These are phyloP conservation scores for Solea senegalensis DNA, from an alignment of 2,113 vertebrate genomes.

Conservation along the genomic window DNA sequence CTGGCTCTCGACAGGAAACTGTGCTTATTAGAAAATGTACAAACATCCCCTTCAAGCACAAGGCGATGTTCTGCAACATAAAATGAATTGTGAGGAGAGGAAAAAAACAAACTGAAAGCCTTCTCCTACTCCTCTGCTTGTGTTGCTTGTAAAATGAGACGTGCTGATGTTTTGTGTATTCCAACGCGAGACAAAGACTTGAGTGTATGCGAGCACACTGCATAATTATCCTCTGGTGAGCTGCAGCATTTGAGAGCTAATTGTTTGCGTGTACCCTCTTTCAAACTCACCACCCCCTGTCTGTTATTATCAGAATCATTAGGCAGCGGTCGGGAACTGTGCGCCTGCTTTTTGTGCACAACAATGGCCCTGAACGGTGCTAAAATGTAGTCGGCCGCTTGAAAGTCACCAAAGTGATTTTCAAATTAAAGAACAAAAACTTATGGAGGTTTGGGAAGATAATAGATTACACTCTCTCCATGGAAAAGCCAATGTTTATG, in stretches of 20 bases:
- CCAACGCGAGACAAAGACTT: not conserved
- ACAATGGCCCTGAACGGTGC: conserved; percentile 26
- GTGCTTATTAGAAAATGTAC: not conserved
- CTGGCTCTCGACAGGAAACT: not conserved
- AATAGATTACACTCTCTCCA: not conserved
- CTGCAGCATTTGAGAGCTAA: conserved; percentile 46
- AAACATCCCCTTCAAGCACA: not conserved
- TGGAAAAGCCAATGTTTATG: not conserved
- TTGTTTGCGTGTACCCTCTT: conserved; percentile 50
- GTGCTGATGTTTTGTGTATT: conserved; percentile 2
- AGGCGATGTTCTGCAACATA: not conserved
- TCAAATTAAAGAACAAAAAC: conserved; percentile 24
- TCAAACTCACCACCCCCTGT: conserved; percentile 34
- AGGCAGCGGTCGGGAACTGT: conserved; percentile 33
- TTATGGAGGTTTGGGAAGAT: conserved; percentile 10
- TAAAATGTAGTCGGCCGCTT: conserved; percentile 4
- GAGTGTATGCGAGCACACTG: not conserved
- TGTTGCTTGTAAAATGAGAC: conserved; percentile 5
- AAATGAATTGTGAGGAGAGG: not conserved
- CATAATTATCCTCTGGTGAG: conserved; percentile 24
- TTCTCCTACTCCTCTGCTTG: too few relatives aligned
- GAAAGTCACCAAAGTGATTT: conserved; percentile 20
- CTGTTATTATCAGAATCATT: conserved; percentile 58
- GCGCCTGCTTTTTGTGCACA: conserved; percentile 24
- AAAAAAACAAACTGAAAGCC: too few relatives aligned